phyloP scores from a whole-genome alignment of 1,140 invertebrate species.

The Sipha flava region DNA sequence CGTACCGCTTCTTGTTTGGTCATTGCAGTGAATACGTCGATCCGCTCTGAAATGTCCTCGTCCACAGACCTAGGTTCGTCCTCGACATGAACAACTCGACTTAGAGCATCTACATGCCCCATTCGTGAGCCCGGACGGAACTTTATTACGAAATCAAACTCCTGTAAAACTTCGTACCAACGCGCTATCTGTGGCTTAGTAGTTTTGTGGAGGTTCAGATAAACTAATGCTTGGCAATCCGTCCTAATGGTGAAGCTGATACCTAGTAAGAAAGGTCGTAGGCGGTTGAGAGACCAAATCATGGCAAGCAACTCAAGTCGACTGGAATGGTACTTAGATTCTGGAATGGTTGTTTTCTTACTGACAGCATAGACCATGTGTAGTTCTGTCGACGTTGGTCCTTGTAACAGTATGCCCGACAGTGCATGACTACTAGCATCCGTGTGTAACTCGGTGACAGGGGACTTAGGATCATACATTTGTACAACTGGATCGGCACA shows the following conservation, averaged over 20 bases:
- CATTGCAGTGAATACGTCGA: background rate
- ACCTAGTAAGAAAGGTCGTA: background rate
- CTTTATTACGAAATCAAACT: conserved; percentile 38
- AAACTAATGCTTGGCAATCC: conserved; percentile 1
- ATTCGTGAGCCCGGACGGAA: conserved; percentile 39
- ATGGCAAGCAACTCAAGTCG: background rate
- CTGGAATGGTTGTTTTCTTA: background rate
- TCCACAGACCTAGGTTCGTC: background rate
- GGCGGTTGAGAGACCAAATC: background rate
- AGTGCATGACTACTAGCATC: conserved; percentile 40
- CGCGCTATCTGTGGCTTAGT: conserved; percentile 39
- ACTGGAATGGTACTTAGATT: background rate
- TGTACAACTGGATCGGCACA: conserved; percentile 38
- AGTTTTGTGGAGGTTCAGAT: conserved; percentile 13
- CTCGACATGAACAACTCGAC: conserved; percentile 35
- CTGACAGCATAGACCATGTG: background rate
- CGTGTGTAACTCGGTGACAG: conserved; percentile 41
- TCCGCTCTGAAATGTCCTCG: background rate
- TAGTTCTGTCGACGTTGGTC: background rate
- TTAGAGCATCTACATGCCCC: conserved; percentile 43
- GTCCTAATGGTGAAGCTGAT: background rate
- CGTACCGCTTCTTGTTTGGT: background rate
- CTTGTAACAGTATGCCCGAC: conserved; percentile 40
- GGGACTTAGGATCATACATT: conserved; percentile 38
- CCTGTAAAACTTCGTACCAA: conserved; percentile 41